phyloP scores from a whole-genome alignment of 2,797 vertebrate species.

The Darevskia nairensis region DNA sequence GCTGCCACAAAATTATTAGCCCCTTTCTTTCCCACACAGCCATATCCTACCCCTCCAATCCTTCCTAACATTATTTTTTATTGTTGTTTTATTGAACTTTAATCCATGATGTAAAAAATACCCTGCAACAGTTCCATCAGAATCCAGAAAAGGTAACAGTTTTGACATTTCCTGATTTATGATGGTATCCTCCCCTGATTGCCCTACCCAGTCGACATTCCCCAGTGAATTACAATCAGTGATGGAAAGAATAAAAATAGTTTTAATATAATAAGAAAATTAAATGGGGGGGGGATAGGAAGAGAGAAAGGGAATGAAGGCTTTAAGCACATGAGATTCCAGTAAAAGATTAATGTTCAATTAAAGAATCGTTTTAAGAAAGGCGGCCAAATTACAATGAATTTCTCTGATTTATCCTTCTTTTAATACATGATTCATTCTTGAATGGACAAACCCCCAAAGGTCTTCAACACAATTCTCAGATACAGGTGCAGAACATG shows the following conservation, averaged over 20 bases:
- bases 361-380: slow-evolving; percentile 12
- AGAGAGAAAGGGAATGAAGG: background rate
- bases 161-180: slow-evolving; percentile 25
- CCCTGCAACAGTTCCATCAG: background rate
- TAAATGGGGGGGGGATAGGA: background rate
- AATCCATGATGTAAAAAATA: background rate
- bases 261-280: slow-evolving; percentile 18
- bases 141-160: background rate
- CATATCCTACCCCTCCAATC: background rate
- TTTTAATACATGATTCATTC: background rate
- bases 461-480: slow-evolving; percentile 3
- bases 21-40: background rate
- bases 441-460: background rate
- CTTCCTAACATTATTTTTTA: too few species aligned
- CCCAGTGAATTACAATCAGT: slow-evolving; percentile 6
- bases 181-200: background rate
- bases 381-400: background rate
- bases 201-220: slow-evolving; percentile 3
- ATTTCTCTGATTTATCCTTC: background rate
- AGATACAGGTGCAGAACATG: background rate
- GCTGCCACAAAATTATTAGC: background rate
- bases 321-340: background rate
- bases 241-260: slow-evolving; percentile 15
- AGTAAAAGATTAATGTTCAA: slow-evolving; percentile 5
- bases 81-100: background rate